Evolutionary conservation across 2,888 invertebrate genomes (phyloP).

Genomic region (Agonopterix arenella): DNA sequence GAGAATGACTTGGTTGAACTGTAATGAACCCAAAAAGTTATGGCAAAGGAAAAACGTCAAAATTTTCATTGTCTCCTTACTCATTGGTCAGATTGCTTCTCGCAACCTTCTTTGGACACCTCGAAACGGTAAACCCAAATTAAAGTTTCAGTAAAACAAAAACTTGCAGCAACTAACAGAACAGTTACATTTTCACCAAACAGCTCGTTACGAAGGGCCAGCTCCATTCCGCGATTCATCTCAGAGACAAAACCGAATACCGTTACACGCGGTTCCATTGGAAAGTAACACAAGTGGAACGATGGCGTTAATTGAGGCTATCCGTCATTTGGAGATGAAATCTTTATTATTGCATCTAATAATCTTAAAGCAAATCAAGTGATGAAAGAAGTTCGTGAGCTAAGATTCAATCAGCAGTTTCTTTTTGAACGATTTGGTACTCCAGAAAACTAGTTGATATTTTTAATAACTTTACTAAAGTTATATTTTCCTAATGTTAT

Average conservation of each 20-base stretch:
- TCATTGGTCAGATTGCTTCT: no score
- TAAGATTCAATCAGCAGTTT: not conserved
- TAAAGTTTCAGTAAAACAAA: not conserved
- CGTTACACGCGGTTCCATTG: constrained; percentile 44
- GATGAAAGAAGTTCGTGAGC: constrained; percentile 6
- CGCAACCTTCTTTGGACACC: no score
- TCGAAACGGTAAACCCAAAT: no score
- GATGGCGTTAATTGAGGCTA: constrained; percentile 55
- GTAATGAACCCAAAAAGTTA: no score
- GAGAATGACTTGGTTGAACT: no score
- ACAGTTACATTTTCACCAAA: constrained; percentile 11
- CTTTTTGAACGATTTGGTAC: no score
- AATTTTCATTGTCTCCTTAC: no score
- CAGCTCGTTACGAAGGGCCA: constrained; percentile 29
- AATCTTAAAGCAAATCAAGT: constrained; percentile 5
- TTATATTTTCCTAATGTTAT: no score
- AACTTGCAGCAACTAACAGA: constrained; percentile 3
- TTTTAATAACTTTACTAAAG: no score
- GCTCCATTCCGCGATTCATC: constrained; percentile 30
- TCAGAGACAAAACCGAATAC: constrained; percentile 53
- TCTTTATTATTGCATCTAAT: constrained; percentile 24
- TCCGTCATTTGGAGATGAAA: constrained; percentile 32
- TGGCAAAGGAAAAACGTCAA: no score
- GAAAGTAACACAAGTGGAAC: constrained; percentile 65
- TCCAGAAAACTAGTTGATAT: no score